Percentiles rank a stretch among this genome's conserved stretches.
These are phyloP conservation scores for Moxostoma hubbsi DNA, from an alignment of 2,797 vertebrate genomes.

Conservation along the genomic window DNA sequence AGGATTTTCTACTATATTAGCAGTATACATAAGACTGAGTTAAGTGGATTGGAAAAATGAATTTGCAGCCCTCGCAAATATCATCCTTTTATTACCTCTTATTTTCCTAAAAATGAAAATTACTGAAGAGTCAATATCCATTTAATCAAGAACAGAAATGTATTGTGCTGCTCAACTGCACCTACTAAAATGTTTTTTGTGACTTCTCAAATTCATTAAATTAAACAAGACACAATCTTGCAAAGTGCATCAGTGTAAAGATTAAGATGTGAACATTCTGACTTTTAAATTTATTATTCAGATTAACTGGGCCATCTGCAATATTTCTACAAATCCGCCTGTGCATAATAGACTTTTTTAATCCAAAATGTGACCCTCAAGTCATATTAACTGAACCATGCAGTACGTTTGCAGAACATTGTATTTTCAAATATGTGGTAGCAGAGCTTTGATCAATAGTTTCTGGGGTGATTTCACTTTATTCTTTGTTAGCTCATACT, in stretches of 20 bases:
- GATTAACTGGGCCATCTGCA: background rate
- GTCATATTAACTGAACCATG: slow-evolving; percentile 20
- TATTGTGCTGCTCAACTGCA: background rate
- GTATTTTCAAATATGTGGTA: slow-evolving; percentile 4
- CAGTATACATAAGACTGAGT: background rate
- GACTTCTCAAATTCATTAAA: slow-evolving; percentile 22
- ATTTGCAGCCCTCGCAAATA: background rate
- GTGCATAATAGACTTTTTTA: slow-evolving; percentile 16
- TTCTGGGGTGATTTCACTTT: slow-evolving; percentile 25
- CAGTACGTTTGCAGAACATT: slow-evolving; percentile 5
- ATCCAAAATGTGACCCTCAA: slow-evolving; percentile 5
- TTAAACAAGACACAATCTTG: background rate
- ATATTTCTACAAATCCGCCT: background rate
- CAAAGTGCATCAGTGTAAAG: background rate
- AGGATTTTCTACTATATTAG: slow-evolving; percentile 11
- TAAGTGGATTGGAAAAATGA: background rate
- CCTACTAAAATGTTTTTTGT: slow-evolving; percentile 31
- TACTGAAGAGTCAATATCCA: slow-evolving; percentile 18
- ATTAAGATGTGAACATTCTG: background rate
- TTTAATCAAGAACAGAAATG: background rate
- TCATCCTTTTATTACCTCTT: slow-evolving; percentile 7
- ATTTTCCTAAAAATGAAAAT: slow-evolving; percentile 6
- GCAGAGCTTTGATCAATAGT: slow-evolving; percentile 30
- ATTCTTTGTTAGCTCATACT: slow-evolving; percentile 17
- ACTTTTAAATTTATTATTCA: slow-evolving; percentile 14